Base-by-base conservation (phyloP, 23 tunicate species). In the Oikopleura dioica region DNA sequence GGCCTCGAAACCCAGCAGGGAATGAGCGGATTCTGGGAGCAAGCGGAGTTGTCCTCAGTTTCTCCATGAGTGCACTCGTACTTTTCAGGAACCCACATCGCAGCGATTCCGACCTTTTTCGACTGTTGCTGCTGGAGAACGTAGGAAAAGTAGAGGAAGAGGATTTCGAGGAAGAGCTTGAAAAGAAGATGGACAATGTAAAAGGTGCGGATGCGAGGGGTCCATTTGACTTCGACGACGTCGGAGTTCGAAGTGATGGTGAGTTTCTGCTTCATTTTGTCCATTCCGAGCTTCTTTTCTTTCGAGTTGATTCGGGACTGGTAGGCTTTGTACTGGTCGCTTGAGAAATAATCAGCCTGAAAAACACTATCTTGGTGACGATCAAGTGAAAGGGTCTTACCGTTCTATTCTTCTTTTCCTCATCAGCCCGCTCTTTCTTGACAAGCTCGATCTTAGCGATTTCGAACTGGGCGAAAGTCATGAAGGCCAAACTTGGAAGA, bases 1-100 rank as follows among this genome's bases (percentile, higher is more conserved):
- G 95, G 95, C 55, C 95, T 63, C 0, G 95, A 88, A 35, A 88
- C 95, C 95, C 95, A 88, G 76, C 95, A 88, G 21, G 95, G 95
- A 36, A 88, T 81, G 35, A 63, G 72, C 33, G 72, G 72, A 63
- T 63, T 63, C 26, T 63, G 72, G 5, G 72, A 63, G 33, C 72
- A 63, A 2, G 72, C 72, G 30, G 72, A 63, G 72, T 28, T 63
- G 30, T 23, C 72, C 33, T 63, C 72, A 16, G 72, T 63, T 16
- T 23, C 72, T 31, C 72, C 72, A 63, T 63, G 72, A 63, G 72
- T 63, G 33, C 72, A 63, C 26, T 63, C 72, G 72, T 63, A 63
- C 33, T 63, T 63, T 63, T 63, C 72, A 28, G 72, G 72, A 21
- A 63, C 72, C 72, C 72, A 63, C 30, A 63, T 23, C 4, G 72